Base-by-base conservation (phyloP, 2,113 vertebrate genomes). In the Oplegnathus fasciatus region DNA sequence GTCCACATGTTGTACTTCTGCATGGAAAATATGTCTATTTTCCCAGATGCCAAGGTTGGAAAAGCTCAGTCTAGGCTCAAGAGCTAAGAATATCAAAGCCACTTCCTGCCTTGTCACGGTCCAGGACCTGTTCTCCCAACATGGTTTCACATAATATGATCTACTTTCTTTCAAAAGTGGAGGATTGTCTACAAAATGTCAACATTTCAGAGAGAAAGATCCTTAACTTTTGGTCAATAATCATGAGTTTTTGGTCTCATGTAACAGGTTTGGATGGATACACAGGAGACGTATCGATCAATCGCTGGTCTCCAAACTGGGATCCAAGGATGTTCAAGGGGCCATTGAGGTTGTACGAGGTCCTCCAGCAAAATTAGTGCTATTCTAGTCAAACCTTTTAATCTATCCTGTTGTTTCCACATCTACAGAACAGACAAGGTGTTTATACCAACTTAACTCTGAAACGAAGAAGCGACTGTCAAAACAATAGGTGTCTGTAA, bases 21-120 rank as follows among this genome's bases (percentile, higher is more conserved):
- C 48, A 6, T 42, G 69, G 48, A 58, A 66, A 75, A 28, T 57
- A 34, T 18, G n/a, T 9, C 30, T 28, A 9, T 83, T 68, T 78
- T 62, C 30, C 40, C 64, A 77, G 65, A 71, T 71, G 50, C 52
- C 10, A 54, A 32, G 22, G 32, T 32, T 48, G 44, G 46, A 79
- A 71, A 71, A 75, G 57, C 30, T 75, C 57, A 28, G 64, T 66
- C 50, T 34, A 0, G 22, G 18, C n/a, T 60, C n/a, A 32, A 55
- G 28, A 15, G 76, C 83, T 78, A 72, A 82, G 84, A 82, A 86
- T 86, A 86, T 68, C 84, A 65, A 67, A 77, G 67, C 79, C 78
- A 78, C 84, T 78, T 86, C 84, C 78, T 82, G 83, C 30, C 62
- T 24, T 34, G 72, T 40, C 10, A 9, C 37, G 44, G 74, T 30